Percentiles rank a stretch among this genome's conserved stretches.
phyloP scores from a whole-genome alignment of 1,140 invertebrate species.

The Drosophila athabasca region DNA sequence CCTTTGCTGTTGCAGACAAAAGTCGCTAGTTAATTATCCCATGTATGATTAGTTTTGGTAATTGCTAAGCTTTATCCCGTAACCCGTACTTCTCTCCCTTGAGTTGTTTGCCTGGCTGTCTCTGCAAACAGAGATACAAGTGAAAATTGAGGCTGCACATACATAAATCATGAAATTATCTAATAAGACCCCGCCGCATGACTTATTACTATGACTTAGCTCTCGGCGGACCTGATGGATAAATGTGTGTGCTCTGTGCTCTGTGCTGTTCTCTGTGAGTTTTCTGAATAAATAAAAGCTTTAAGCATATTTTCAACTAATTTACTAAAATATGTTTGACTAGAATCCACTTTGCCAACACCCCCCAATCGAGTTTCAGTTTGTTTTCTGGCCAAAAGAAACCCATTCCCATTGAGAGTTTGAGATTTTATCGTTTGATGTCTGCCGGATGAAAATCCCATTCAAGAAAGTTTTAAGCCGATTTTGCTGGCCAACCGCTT shows the following conservation, averaged over 20 bases:
- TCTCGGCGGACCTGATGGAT: constrained; percentile 49
- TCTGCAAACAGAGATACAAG: constrained; percentile 12
- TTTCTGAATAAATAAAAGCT: constrained; percentile 44
- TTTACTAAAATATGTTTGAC: constrained; percentile 45
- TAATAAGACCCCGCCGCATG: constrained; percentile 54
- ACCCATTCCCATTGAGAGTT: constrained; percentile 17
- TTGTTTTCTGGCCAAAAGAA: neutral
- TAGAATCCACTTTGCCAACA: constrained; percentile 17
- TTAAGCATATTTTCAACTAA: constrained; percentile 54
- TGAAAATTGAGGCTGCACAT: constrained; percentile 26
- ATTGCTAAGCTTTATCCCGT: constrained; percentile 15
- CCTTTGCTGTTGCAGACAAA: constrained; percentile 21
- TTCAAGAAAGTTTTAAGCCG: constrained; percentile 57
- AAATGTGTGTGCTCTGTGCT: constrained; percentile 5
- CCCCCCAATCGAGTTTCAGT: neutral
- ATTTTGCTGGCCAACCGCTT: constrained; percentile 41
- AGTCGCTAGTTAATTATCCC: constrained; percentile 31
- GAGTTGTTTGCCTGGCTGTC: constrained; percentile 11
- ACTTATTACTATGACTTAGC: constrained; percentile 55
- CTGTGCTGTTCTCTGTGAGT: constrained; percentile 18
- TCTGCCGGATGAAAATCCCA: constrained; percentile 27
- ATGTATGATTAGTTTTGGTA: constrained; percentile 44
- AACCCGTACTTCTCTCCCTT: neutral
- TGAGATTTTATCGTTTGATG: constrained; percentile 60
- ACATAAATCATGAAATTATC: constrained; percentile 69